A percentile compares a stretch with the other conserved stretches of the same genome.
These are phyloP conservation scores for Latheticus oryzae DNA, from an alignment of 2,888 invertebrate species.

Conservation along the genomic window DNA sequence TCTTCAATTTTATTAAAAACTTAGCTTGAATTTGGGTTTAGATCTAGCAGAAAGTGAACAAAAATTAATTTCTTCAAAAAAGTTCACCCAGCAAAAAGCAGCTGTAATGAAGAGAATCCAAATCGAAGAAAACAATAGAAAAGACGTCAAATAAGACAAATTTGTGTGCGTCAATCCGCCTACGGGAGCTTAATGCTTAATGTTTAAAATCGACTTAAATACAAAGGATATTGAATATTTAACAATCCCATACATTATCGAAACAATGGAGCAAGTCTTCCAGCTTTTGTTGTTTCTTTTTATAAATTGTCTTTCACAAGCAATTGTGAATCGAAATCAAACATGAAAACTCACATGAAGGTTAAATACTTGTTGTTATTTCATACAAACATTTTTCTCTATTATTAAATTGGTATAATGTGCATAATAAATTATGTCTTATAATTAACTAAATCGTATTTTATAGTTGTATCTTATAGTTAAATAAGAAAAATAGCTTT, in stretches of 20 bases:
- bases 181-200: conserved; percentile 48
- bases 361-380: conserved; percentile 29
- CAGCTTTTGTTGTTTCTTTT: conserved; percentile 34
- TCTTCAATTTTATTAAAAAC: too few relatives aligned
- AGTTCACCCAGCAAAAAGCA: too few relatives aligned
- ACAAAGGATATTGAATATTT: conserved; percentile 55
- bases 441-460: conserved; percentile 20
- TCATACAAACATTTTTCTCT: too few relatives aligned
- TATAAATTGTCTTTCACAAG: conserved; percentile 30
- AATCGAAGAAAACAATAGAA: conserved; percentile 9
- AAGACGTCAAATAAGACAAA: conserved; percentile 29
- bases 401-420: conserved; percentile 24
- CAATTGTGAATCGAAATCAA: conserved; percentile 32
- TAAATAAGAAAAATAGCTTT: conserved; percentile 25
- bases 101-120: too few relatives aligned
- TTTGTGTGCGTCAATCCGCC: conserved; percentile 34
- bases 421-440: conserved; percentile 18
- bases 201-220: conserved; percentile 47
- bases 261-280: conserved; percentile 43
- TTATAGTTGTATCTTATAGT: conserved; percentile 10
- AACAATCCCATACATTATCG: conserved; percentile 47
- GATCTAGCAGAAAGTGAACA: too few relatives aligned
- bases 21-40: too few relatives aligned
- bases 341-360: conserved; percentile 17
- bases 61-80: too few relatives aligned